Base-by-base conservation (phyloP, 2,888 invertebrate species). In the Drosophila prolongata region DNA sequence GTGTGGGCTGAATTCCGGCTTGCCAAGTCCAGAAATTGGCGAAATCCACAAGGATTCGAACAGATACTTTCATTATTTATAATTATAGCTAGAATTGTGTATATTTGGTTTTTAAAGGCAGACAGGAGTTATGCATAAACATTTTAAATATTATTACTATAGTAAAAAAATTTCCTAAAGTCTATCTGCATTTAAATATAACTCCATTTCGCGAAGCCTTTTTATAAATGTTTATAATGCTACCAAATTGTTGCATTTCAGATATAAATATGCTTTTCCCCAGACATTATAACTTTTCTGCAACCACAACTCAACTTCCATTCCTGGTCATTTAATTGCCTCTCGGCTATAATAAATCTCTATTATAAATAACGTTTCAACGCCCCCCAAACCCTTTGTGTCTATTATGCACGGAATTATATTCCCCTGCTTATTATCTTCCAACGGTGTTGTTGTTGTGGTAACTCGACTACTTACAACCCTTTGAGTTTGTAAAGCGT, bases 301-400 rank as follows among this genome's bases (percentile, higher is more conserved):
- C 38, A 3, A 38, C 43, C 43, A 24, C 55, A 42, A 43, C 35
- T 42, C 40, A 50, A 35, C 50, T 42, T 42, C 2, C 35, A 37
- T 14, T 13, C 5, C 59, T 43, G 35, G 24, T 40, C 59, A 49
- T 49, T 42, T 8, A 35, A 64, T 38, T 27, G 62, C 59, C 59
- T 50, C 49, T 30, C n/a, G 62, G 24, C 59, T 30, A 44, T 61
- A 65, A 64, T 52, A 56, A 65, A 57, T 65, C 54, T 54, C 53
- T 38, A 65, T 54, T 64, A 62, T 13, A 42, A 42, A 9, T 42
- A 50, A 35, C 62, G 47, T 47, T 58, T 62, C 62, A 49, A 42
- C 47, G 62, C 16, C 35, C 16, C 3, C 27, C 6, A 4, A 16
- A 13, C 4, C 42, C 24, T 14, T 13, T 40, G 40, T 43, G 49